Evolutionary conservation across 2,113 vertebrate species (phyloP).

Genomic region (Brienomyrus longianalis): DNA sequence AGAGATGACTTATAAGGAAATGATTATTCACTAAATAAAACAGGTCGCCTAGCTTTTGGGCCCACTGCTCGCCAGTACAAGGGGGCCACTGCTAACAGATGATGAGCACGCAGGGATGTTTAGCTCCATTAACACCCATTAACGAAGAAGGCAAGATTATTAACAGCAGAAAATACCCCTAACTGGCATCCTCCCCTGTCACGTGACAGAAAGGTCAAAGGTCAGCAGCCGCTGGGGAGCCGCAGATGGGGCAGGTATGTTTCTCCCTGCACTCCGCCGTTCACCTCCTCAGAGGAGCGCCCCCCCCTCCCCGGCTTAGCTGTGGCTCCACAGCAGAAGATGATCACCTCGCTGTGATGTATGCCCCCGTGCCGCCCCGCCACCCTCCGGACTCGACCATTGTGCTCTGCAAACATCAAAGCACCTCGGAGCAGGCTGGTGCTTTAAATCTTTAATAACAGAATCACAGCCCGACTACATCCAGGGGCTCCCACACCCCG

Average conservation of each 20-base stretch:
- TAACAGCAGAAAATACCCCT: background rate
- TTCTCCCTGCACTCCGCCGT: constrained; percentile 59
- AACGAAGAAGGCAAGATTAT: background rate
- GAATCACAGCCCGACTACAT: constrained; percentile 97
- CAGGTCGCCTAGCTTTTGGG: background rate
- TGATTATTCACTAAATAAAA: background rate
- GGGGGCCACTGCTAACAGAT: background rate
- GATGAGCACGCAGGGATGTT: background rate
- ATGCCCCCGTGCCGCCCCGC: constrained; percentile 36
- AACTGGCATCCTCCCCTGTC: constrained; percentile 16
- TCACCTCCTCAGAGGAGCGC: constrained; percentile 89
- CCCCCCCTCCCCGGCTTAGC: constrained; percentile 81
- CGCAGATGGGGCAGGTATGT: constrained; percentile 40
- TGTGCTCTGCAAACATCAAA: constrained; percentile 98
- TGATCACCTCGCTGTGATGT: constrained; percentile 58
- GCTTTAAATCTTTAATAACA: constrained; percentile 99
- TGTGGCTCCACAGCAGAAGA: constrained; percentile 82
- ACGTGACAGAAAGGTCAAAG: constrained; percentile 39
- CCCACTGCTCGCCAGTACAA: background rate
- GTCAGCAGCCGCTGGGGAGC: constrained; percentile 45
- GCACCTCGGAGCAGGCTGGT: constrained; percentile 90
- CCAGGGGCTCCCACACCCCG: constrained; percentile 83
- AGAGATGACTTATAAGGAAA: background rate
- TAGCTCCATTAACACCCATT: constrained; percentile 16
- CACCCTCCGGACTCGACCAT: constrained; percentile 60